phyloP scores from a whole-genome alignment of 2,797 vertebrate genomes.

The Mus caroli region DNA sequence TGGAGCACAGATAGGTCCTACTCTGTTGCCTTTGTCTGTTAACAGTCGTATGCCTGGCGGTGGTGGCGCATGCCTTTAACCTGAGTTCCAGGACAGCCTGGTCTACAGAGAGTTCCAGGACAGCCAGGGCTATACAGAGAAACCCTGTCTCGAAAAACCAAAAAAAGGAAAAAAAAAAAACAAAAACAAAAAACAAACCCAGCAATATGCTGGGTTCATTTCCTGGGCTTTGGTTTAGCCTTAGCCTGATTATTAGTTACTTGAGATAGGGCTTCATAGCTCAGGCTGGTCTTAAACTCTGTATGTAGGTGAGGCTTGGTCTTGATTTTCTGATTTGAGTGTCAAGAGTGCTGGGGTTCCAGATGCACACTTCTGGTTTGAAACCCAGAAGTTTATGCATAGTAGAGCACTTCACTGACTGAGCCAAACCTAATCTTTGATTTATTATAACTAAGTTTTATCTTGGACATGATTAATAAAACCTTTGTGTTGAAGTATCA shows the following conservation, averaged over 20 bases:
- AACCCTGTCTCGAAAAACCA: too few species aligned
- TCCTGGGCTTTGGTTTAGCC: background rate
- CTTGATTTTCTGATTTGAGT: background rate
- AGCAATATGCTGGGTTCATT: background rate
- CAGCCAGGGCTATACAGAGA: too few species aligned
- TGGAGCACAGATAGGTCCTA: too few species aligned
- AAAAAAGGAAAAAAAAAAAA: too few species aligned
- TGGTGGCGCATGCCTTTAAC: too few species aligned
- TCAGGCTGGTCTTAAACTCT: background rate
- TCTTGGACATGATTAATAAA: background rate
- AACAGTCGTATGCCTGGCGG: background rate
- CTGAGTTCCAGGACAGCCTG: too few species aligned
- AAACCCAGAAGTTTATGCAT: background rate
- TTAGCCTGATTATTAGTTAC: background rate
- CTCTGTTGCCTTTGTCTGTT: too few species aligned
- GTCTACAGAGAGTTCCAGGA: too few species aligned
- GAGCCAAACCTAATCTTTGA: background rate
- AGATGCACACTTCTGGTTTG: background rate
- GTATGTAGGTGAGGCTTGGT: background rate
- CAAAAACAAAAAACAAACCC: too few species aligned
- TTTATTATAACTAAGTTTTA: conserved; percentile 8
- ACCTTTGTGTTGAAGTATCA: background rate
- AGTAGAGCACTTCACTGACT: background rate
- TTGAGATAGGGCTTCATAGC: background rate
- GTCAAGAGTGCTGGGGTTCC: background rate